Evolutionary conservation across 2,113 vertebrate species (phyloP), one percentile per base, ranked within the genome.

Genomic region (Pantherophis guttatus): DNA sequence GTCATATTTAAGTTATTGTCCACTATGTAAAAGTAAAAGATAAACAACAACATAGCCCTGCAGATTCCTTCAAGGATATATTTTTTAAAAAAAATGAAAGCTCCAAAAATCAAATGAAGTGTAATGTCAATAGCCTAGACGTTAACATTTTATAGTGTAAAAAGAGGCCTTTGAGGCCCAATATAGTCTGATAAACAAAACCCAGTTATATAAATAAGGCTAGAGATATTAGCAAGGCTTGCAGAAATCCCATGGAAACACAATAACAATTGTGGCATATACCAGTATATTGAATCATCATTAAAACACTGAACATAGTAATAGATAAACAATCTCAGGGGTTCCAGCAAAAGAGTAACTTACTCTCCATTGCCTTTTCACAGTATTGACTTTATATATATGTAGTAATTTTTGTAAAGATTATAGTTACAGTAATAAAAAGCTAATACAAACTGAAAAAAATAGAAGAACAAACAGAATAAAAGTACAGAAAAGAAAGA

Each of bases 21-120:
- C 58, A 59, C 9, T 24, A 26, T 24, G 23, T 10, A 59, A 59
- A 59, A 59, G 58, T 59, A 59, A 59, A 33, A 23, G 8, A 44
- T 86, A 23, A 21, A 8, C 17, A 86, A 44, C 39, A 48, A 11
- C 21, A 50, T 86, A 24, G 8, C 1, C 15, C 15, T 33, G 13
- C 15, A 53, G 13, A n/a, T 44, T 87, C 7, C 70, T 88, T 65
- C 52, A 57, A 13, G 62, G 93, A 90, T 91, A 92, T 93, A 44
- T 50, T 91, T 88, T 85, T 53, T 50, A 2, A 91, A 92, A 93
- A 55, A 89, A 52, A 58, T 50, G 39, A 93, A 91, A 88, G 39
- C 1, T 81, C 12, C 21, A 0, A 33, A 89, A 93, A 88, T 86
- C 87, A 12, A 87, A 0, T 23, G 39, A 44, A 44, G 59, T 44